Evolutionary conservation across 1,140 invertebrate genomes (phyloP), one percentile per base, ranked within the genome.

Genomic region (Hycleus cichorii): DNA sequence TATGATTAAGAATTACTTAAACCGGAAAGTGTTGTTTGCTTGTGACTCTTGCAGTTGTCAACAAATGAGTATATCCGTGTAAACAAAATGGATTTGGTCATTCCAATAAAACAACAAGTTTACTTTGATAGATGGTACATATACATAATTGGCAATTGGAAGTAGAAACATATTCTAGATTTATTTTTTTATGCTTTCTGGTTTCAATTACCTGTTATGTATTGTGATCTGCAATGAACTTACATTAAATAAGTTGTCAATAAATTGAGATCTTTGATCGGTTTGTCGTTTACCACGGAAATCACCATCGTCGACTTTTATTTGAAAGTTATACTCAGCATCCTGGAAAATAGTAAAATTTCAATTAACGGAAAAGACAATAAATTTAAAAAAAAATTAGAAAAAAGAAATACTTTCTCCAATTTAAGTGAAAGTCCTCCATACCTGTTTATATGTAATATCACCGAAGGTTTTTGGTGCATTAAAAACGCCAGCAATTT

Each of bases 241-340:
- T 64, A 72, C 70, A 57, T 70, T 72, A 57, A 70, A 72, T 8
- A 72, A 47, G 26, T 58, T 68, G 53, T 72, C 69, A 40, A 72
- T 64, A 12, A 72, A 57, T 42, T 62, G 63, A 10, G 64, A 68
- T 53, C 69, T 57, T 45, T 70, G 60, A 18, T 60, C 59, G 11
- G 62, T 63, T 43, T 65, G 64, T 42, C 67, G 53, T 63, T 64
- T 69, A n/a, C 40, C 59, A 42, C 64, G 56, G 2, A 49, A 45
- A 44, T 62, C 64, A 7, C 24, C 39, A 32, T 60, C 48, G 39
- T 43, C 58, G 9, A 63, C 54, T 24, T 59, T 32, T n/a, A 65
- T 27, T 57, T 64, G 61, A 49, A 53, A 65, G 52, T 61, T 57
- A 39, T 63, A 63, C 39, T 65, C 47, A 18, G 57, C 59, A 12